These are phyloP conservation scores for Eupeodes luniger DNA, from an alignment of 2,888 invertebrate species.

Conservation along the genomic window DNA sequence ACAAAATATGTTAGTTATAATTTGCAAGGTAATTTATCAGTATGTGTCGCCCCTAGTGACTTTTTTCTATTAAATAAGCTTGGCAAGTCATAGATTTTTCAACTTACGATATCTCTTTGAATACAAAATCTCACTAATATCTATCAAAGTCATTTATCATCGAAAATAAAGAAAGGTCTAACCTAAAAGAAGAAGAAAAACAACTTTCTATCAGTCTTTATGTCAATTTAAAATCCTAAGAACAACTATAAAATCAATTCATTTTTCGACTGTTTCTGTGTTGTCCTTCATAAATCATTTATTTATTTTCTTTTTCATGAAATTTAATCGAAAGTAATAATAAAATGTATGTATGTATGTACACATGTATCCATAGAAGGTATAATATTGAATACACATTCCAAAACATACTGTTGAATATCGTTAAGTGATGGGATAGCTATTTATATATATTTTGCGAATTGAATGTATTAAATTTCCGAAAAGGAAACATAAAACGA, in stretches of 20 bases:
- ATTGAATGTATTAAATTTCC: slow-evolving; percentile 39
- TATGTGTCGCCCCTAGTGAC: no score
- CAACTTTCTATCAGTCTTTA: background rate
- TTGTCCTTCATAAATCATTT: slow-evolving; percentile 27
- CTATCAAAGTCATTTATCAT: slow-evolving; percentile 1
- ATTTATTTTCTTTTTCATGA: background rate
- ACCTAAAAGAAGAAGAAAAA: background rate
- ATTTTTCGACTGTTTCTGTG: background rate
- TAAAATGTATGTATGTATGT: background rate
- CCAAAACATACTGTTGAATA: slow-evolving; percentile 2
- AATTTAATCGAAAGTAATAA: slow-evolving; percentile 14
- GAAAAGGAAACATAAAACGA: slow-evolving; percentile 25
- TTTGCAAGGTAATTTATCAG: no score
- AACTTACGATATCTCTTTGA: no score
- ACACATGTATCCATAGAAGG: no score
- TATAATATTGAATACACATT: no score
- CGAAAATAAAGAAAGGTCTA: background rate
- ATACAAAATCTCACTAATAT: background rate
- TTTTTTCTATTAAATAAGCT: no score
- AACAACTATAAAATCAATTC: slow-evolving; percentile 15
- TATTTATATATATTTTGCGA: slow-evolving; percentile 3
- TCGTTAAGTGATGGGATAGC: background rate
- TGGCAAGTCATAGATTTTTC: no score
- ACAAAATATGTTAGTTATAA: no score
- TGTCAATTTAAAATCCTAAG: slow-evolving; percentile 5